Evolutionary conservation across 2,888 invertebrate species (phyloP), one percentile per base, ranked within the genome.

Genomic region (Glyphotaelius pellucidus): DNA sequence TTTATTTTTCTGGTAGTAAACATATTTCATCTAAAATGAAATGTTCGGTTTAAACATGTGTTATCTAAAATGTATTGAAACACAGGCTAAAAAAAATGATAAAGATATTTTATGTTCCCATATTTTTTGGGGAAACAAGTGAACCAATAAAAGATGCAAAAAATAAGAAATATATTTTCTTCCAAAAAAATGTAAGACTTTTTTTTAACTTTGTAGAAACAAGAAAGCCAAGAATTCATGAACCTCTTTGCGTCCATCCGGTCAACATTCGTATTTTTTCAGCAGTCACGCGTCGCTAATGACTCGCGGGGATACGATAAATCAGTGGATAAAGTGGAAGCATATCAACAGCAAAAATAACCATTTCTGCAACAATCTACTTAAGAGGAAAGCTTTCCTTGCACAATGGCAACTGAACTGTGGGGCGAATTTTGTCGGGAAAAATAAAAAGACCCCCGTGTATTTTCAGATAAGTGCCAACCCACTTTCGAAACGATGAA

Each of bases 261-360:
- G 86, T 14, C 47, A 86, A 25, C 47, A 86, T 86, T n/a, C n/a
- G 11, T 86, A 86, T 86, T 47, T 86, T 86, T 67, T 86, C 30
- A 30, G 42, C 67, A 88, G 88, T 88, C 88, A 88, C 88, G 88
- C 88, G 88, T 88, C 88, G 79, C 88, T 88, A 88, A 88, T 88
- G 88, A 88, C 32, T 67, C 32, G 14, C 12, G 88, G 88, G 15
- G 31, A 19, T 12, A 79, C 79, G 32, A 88, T 88, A 88, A 88
- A 88, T 88, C 88, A 52, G 0, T 15, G 67, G 88, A 67, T 88
- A 88, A 88, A 79, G 35, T 79, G 31, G 30, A 67, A 88, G 79
- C 88, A 25, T 88, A 88, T 88, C 88, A 79, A n/a, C 67, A 67
- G 25, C n/a, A 9, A 25, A 67, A 67, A 88, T 88, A 32, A 67